phyloP scores from a whole-genome alignment of 2,797 vertebrate genomes.

The Spizella passerina region DNA sequence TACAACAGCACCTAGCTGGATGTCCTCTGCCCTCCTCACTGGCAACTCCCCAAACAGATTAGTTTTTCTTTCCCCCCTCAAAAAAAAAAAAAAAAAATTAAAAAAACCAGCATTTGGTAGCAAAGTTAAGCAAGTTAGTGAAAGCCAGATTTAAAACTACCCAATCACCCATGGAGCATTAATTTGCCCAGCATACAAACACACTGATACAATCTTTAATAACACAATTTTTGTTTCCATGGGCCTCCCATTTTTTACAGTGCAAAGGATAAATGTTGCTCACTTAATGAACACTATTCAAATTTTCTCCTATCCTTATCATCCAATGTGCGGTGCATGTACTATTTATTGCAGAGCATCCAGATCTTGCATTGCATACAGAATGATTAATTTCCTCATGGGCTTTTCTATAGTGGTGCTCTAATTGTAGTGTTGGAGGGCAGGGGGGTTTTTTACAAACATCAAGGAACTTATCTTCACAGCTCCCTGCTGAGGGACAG shows the following conservation, averaged over 20 bases:
- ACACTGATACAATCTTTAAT: constrained; percentile 41
- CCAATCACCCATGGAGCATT: neutral
- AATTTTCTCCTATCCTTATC: constrained; percentile 36
- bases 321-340: neutral
- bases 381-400: constrained; percentile 50
- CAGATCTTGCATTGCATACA: constrained; percentile 2
- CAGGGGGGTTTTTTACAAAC: neutral
- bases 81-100: too few species aligned
- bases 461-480: constrained; percentile 34
- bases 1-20: neutral
- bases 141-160: neutral
- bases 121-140: neutral
- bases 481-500: constrained; percentile 21
- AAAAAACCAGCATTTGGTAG: neutral
- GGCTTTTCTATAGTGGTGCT: constrained; percentile 15
- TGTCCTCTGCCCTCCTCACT: neutral
- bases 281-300: constrained; percentile 27
- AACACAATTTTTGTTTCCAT: neutral
- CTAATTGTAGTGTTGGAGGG: neutral
- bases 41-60: neutral
- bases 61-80: neutral
- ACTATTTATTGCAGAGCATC: constrained; percentile 35
- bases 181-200: neutral
- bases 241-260: neutral
- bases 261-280: neutral